phyloP scores from a whole-genome alignment of 2,113 vertebrate species.

The Herpetotheres cachinnans region DNA sequence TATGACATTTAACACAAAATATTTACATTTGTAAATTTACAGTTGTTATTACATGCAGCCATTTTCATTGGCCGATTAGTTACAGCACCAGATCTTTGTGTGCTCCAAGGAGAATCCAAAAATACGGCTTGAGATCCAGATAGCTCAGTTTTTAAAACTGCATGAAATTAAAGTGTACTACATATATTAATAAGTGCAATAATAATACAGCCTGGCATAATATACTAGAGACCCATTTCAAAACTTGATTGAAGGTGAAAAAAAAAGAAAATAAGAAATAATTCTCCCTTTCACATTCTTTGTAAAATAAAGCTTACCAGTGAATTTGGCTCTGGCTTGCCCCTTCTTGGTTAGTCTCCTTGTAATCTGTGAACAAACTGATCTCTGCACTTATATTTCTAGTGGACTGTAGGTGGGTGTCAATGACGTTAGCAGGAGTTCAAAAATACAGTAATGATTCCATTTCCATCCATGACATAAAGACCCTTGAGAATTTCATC shows the following conservation, averaged over 20 bases:
- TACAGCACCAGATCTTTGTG: neutral
- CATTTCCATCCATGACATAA: constrained; percentile 59
- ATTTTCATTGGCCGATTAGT: neutral
- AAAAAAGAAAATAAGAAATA: neutral
- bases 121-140: neutral
- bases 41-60: neutral
- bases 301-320: constrained; percentile 68
- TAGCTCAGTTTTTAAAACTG: neutral
- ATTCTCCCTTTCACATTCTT: neutral
- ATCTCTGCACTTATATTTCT: constrained; percentile 62
- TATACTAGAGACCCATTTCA: neutral
- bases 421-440: constrained; percentile 68
- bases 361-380: neutral
- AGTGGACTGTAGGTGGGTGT: constrained; percentile 54
- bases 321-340: constrained; percentile 34
- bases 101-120: neutral
- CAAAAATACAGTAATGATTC: constrained; percentile 71
- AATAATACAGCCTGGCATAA: neutral
- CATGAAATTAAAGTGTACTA: neutral
- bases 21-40: neutral
- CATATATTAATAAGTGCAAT: neutral
- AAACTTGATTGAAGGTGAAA: neutral
- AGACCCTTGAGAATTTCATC: constrained; percentile 55
- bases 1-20: neutral
- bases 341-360: constrained; percentile 23